These are phyloP conservation scores for Micromys minutus DNA, from an alignment of 2,113 vertebrate genomes.

Conservation along the genomic window DNA sequence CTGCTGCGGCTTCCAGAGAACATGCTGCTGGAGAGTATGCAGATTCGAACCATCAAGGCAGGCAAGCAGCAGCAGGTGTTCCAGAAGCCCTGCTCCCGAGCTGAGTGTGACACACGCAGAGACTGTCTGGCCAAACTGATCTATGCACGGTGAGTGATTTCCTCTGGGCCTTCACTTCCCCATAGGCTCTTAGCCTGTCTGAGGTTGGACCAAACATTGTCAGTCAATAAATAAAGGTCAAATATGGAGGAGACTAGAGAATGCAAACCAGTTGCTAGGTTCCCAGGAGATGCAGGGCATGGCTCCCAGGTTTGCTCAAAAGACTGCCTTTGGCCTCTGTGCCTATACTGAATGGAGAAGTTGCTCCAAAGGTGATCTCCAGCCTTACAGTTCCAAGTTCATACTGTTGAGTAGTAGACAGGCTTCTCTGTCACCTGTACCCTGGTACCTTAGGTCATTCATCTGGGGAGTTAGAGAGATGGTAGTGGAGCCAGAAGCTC, in stretches of 20 bases:
- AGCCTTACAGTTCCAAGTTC: background rate
- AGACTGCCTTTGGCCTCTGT: background rate
- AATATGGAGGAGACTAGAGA: background rate
- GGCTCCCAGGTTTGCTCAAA: background rate
- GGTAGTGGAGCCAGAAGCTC: background rate
- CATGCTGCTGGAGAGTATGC: constrained; percentile 87
- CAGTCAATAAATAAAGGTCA: background rate
- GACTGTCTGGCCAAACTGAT: constrained; percentile 96
- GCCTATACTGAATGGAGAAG: background rate
- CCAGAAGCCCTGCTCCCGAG: constrained; percentile 91
- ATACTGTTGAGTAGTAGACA: background rate
- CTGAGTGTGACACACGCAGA: constrained; percentile 91
- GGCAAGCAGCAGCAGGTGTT: constrained; percentile 92
- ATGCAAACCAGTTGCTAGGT: background rate
- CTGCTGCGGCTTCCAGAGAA: constrained; percentile 87
- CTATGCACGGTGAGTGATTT: constrained; percentile 90
- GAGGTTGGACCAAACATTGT: constrained; percentile 2
- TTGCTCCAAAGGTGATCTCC: background rate
- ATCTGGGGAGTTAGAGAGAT: background rate
- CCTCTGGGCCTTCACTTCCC: background rate
- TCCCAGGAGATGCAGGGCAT: background rate
- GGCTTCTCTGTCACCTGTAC: background rate
- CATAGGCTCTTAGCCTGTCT: background rate
- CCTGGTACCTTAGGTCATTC: background rate
- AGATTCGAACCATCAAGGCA: constrained; percentile 90